Evolutionary conservation across 2,797 vertebrate genomes (phyloP).

Genomic region (Scomberomorus guttatus): DNA sequence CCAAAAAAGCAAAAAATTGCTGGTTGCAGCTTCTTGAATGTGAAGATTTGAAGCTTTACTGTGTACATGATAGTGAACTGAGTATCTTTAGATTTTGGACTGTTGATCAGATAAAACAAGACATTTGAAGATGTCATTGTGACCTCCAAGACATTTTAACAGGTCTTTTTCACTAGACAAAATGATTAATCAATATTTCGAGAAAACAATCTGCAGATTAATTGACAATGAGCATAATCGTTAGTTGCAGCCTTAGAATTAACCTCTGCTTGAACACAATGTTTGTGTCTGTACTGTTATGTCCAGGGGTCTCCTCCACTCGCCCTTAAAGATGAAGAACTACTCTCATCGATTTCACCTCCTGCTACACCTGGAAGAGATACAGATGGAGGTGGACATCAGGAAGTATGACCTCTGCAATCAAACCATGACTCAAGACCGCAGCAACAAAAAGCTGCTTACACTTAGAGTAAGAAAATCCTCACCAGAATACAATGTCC

Average conservation of each 20-base stretch:
- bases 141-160: too few relatives aligned
- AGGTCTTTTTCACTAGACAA: too few relatives aligned
- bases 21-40: too few relatives aligned
- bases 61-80: too few relatives aligned
- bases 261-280: not conserved
- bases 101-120: too few relatives aligned
- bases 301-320: conserved; percentile 81
- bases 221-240: too few relatives aligned
- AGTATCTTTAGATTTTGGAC: too few relatives aligned
- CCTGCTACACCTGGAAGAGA: conserved; percentile 94
- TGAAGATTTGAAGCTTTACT: too few relatives aligned
- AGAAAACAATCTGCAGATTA: too few relatives aligned
- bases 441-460: conserved; percentile 79
- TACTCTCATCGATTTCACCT: conserved; percentile 87
- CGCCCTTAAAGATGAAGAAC: conserved; percentile 82
- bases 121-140: too few relatives aligned
- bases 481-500: not conserved
- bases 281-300: not conserved
- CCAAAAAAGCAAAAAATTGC: too few relatives aligned
- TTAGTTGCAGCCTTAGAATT: not conserved
- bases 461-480: conserved; percentile 81
- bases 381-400: conserved; percentile 94
- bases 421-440: conserved; percentile 86
- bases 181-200: too few relatives aligned
- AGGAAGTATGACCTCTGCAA: conserved; percentile 87